Evolutionary conservation across 2,797 vertebrate species (phyloP).

Genomic region (Peromyscus aztecus): DNA sequence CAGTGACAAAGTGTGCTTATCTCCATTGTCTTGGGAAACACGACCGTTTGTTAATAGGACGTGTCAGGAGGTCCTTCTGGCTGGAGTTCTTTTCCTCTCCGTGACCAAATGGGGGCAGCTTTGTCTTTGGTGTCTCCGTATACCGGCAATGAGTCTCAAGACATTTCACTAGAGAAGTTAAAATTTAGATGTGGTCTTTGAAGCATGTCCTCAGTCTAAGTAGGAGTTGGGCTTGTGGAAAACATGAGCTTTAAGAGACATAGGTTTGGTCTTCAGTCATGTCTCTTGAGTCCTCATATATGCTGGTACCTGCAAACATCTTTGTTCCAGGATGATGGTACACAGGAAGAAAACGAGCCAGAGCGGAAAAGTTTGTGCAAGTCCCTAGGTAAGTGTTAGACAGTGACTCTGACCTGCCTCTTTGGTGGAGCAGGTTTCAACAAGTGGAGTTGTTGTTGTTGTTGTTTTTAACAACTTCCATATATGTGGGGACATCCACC

Average conservation of each 20-base stretch:
- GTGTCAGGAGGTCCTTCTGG: slow-evolving; percentile 74
- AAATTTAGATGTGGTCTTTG: slow-evolving; percentile 72
- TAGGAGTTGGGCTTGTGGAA: slow-evolving; percentile 65
- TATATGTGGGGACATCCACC: slow-evolving; percentile 51
- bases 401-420: slow-evolving; percentile 60
- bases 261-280: slow-evolving; percentile 45
- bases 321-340: slow-evolving; percentile 62
- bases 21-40: slow-evolving; percentile 37
- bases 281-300: neutral
- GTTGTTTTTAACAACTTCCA: neutral
- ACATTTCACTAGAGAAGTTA: slow-evolving; percentile 66
- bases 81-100: slow-evolving; percentile 65
- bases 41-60: slow-evolving; percentile 74
- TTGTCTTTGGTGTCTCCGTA: slow-evolving; percentile 60
- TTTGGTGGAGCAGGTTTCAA: neutral
- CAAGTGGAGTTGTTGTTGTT: neutral
- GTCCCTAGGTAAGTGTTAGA: slow-evolving; percentile 61
- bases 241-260: slow-evolving; percentile 46
- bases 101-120: slow-evolving; percentile 74
- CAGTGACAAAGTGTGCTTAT: slow-evolving; percentile 58
- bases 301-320: neutral
- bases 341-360: neutral
- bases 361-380: slow-evolving; percentile 62
- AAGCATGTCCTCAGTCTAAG: slow-evolving; percentile 49
- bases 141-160: slow-evolving; percentile 73